Conservation (phyloP, 2,888 invertebrate species). For the Yponomeuta sedellus region DNA sequence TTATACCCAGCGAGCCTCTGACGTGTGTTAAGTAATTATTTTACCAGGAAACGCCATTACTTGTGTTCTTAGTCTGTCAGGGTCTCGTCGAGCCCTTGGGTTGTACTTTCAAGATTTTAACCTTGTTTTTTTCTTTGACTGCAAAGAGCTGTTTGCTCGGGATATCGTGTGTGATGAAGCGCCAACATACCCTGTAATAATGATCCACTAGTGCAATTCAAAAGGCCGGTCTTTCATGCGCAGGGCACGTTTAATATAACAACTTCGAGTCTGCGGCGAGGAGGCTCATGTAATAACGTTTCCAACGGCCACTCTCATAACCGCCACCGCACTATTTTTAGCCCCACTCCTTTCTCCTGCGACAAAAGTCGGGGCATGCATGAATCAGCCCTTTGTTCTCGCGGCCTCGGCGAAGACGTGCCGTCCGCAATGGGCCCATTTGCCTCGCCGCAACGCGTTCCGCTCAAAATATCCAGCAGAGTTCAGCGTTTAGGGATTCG, state of each 20-base stretch:
- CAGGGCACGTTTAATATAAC: neutral
- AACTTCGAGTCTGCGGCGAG: neutral
- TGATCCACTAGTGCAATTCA: too few species aligned
- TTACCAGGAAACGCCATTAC: neutral
- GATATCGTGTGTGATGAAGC: too few species aligned
- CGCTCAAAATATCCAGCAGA: neutral
- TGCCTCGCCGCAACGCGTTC: neutral
- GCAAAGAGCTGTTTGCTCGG: too few species aligned
- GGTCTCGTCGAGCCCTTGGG: neutral
- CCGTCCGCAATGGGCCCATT: neutral
- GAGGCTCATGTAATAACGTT: slow-evolving; percentile 7
- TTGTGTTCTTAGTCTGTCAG: neutral
- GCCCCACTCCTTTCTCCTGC: slow-evolving; percentile 51
- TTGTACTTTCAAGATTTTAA: neutral
- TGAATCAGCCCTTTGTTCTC: slow-evolving; percentile 56
- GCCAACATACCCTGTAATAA: too few species aligned
- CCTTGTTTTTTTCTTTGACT: neutral
- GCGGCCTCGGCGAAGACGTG: slow-evolving; percentile 10
- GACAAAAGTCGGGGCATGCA: slow-evolving; percentile 8
- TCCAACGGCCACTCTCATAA: slow-evolving; percentile 31
- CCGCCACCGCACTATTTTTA: slow-evolving; percentile 61
- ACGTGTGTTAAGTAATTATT: neutral
- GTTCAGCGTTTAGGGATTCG: neutral
- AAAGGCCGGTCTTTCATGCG: too few species aligned
- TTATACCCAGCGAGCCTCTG: neutral